Conservation (phyloP, 1,140 invertebrate species). For the Campoletis sonorensis region DNA sequence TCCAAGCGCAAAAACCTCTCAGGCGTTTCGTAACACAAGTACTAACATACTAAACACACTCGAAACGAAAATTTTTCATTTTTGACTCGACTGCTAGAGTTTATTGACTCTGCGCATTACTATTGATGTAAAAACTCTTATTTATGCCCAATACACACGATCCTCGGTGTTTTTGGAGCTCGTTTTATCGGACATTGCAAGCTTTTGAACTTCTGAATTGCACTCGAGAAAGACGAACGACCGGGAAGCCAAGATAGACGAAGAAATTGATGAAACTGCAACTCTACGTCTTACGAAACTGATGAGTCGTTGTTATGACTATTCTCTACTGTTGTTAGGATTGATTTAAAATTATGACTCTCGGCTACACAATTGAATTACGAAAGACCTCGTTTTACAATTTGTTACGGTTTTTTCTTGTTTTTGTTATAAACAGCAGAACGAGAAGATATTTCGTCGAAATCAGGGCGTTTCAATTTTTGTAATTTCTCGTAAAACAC, state of each 20-base stretch:
- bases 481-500: background rate
- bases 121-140: background rate
- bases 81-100: constrained; percentile 5
- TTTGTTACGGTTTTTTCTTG: no score
- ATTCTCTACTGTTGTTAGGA: no score
- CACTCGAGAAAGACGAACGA: background rate
- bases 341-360: no score
- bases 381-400: no score
- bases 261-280: no score
- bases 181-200: background rate
- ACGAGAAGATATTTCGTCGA: background rate
- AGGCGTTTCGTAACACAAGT: constrained; percentile 22
- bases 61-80: background rate
- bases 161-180: background rate
- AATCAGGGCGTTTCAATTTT: background rate
- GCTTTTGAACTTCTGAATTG: background rate
- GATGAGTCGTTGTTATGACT: no score
- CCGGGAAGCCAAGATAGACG: no score
- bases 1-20: background rate
- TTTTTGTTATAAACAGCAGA: no score
- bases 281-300: no score
- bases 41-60: background rate
- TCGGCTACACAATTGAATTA: no score
- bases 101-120: constrained; percentile 18
- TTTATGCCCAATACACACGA: background rate